Base-by-base conservation (phyloP, 2,113 vertebrate genomes). In the Etheostoma cragini region DNA sequence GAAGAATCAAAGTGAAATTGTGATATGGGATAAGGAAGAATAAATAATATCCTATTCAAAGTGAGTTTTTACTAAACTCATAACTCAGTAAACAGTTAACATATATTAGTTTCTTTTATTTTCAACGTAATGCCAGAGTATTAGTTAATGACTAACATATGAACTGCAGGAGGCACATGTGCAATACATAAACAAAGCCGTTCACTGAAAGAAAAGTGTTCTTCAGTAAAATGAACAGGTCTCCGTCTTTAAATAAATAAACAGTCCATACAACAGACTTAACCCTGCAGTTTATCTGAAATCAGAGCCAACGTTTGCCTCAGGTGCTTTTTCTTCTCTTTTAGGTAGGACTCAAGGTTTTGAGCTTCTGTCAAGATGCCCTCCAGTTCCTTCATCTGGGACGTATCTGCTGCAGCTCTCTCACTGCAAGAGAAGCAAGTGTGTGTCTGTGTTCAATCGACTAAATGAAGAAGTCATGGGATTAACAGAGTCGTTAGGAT, bases 301-400 rank as follows among this genome's bases (percentile, higher is more conserved):
- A 96, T 94, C 2, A 78, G 22, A 60, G 87, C 81, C 85, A 96
- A 35, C 2, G 85, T 92, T 35, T 76, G 61, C 60, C 81, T 92
- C 57, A 96, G 88, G 3, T 80, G 89, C 0, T 72, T 86, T 72
- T 95, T 96, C 87, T 94, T 95, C 50, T 95, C 92, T 66, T 82
- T 93, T 0, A 95, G 92, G 35, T 87, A 80, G 19, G 84, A 81
- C 76, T 94, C 91, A 10, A 95, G 75, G 66, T 65, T 84, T 68
- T 66, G 50, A 30, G 94, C 94, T 61, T 94, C 91, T 12, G 30
- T 82, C 83, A 95, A 52, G 76, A 95, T 84, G 24, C 62, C 85
- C 16, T 93, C 92, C 88, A 96, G 87, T 66, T 95, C 83, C 72
- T 89, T 86, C 58, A 95, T 85, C 87, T 92, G 88, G 2, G 82